Percentiles rank a stretch among this genome's conserved stretches.
Evolutionary conservation across 1,140 invertebrate species (phyloP).

Genomic region (Solenopsis invicta): DNA sequence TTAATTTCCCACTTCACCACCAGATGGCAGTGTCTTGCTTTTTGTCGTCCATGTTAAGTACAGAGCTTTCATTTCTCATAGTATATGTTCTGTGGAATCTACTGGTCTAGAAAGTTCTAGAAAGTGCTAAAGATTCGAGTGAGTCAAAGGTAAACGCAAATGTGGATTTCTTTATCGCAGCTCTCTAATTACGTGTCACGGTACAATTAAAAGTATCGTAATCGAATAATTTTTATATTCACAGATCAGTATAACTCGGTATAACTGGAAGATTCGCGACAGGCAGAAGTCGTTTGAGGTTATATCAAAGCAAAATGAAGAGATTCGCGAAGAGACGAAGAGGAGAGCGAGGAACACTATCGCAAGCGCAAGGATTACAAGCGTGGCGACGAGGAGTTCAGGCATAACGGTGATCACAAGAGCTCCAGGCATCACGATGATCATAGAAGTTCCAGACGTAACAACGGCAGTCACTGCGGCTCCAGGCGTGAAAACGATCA

Average conservation of each 20-base stretch:
- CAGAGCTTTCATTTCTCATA: too few species aligned
- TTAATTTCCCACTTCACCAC: too few species aligned
- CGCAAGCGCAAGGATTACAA: too few species aligned
- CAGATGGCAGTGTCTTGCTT: too few species aligned
- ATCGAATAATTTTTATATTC: neutral
- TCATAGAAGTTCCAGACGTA: neutral
- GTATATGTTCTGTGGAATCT: too few species aligned
- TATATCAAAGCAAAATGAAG: conserved; percentile 18
- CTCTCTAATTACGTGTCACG: neutral
- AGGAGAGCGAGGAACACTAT: conserved; percentile 14
- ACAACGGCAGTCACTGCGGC: neutral
- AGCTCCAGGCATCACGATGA: neutral
- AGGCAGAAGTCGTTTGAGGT: too few species aligned
- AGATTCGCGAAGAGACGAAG: conserved; percentile 22
- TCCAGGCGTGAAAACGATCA: neutral
- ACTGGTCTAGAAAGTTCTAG: too few species aligned
- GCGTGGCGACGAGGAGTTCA: too few species aligned
- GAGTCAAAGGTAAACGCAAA: too few species aligned
- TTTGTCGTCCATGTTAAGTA: too few species aligned
- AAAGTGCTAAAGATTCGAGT: too few species aligned
- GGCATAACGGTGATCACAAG: neutral
- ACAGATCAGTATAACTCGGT: neutral
- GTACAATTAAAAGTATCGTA: neutral
- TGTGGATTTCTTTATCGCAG: neutral
- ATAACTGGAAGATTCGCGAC: neutral